Evolutionary conservation across 2,888 invertebrate species (phyloP).

Genomic region (Amblyjoppa fuscipennis): DNA sequence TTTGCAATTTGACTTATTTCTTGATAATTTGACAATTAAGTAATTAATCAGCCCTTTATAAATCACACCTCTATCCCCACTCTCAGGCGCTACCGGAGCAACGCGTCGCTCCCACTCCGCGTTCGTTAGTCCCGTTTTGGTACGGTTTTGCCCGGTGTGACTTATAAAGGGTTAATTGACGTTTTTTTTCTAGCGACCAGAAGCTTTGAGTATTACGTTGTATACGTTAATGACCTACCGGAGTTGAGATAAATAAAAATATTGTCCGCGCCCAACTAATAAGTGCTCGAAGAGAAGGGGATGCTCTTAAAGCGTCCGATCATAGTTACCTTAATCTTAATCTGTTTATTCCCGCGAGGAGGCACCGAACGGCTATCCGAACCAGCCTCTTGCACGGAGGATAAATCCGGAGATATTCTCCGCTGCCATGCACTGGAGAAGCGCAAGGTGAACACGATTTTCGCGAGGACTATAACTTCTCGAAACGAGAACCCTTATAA

Average conservation of each 20-base stretch:
- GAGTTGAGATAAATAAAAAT: background rate
- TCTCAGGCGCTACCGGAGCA: no score
- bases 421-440: conserved; percentile 19
- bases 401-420: conserved; percentile 46
- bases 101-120: no score
- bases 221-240: background rate
- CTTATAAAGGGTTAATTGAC: no score
- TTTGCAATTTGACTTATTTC: no score
- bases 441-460: conserved; percentile 44
- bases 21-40: no score
- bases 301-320: background rate
- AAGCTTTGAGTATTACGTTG: no score
- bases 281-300: background rate
- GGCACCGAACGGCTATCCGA: background rate
- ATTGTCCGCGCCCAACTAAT: background rate
- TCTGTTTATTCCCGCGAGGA: background rate
- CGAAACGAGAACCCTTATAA: conserved; percentile 42
- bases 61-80: no score
- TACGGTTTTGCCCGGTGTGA: no score
- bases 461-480: conserved; percentile 45
- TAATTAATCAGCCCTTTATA: no score
- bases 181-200: no score
- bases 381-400: background rate
- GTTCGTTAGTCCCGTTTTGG: no score
- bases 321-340: background rate